Evolutionary conservation across 2,888 invertebrate genomes (phyloP).

Genomic region (Caenorhabditis panamensis): DNA sequence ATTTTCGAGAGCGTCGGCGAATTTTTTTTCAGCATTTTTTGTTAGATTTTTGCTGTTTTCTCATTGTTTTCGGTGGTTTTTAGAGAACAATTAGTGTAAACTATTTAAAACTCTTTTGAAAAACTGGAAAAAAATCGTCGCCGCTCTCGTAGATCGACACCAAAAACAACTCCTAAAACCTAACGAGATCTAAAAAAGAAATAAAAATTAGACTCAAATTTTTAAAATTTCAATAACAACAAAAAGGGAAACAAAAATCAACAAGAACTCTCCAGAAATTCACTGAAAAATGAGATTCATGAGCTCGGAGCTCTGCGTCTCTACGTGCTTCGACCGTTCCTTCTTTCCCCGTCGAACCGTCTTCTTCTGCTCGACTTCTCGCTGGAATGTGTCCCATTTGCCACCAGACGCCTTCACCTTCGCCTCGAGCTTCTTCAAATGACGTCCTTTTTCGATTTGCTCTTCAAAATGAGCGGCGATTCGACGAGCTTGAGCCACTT

Average conservation of each 20-base stretch:
- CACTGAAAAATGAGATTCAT: conserved; percentile 72
- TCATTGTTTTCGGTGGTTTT: too few species aligned
- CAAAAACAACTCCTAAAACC: too few species aligned
- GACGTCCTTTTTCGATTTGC: conserved; percentile 81
- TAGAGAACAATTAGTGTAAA: too few species aligned
- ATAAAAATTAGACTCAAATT: too few species aligned
- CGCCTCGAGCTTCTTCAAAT: conserved; percentile 78
- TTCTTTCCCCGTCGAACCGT: conserved; percentile 64
- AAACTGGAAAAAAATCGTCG: too few species aligned
- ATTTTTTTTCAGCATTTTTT: too few species aligned
- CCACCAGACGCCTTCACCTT: conserved; percentile 78
- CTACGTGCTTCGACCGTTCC: conserved; percentile 51
- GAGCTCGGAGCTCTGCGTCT: conserved; percentile 59
- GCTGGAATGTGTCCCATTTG: conserved; percentile 75
- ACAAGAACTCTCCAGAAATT: conserved; percentile 15
- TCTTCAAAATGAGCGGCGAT: conserved; percentile 91
- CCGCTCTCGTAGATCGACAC: too few species aligned
- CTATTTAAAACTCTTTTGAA: too few species aligned
- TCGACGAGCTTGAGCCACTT: conserved; percentile 88
- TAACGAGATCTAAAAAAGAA: too few species aligned
- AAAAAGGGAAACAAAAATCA: neutral
- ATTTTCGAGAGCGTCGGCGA: too few species aligned
- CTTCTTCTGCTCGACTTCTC: conserved; percentile 76
- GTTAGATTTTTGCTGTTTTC: too few species aligned
- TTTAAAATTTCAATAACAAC: too few species aligned